Evolutionary conservation across 2,797 vertebrate species (phyloP).

Genomic region (Cheirogaleus major): DNA sequence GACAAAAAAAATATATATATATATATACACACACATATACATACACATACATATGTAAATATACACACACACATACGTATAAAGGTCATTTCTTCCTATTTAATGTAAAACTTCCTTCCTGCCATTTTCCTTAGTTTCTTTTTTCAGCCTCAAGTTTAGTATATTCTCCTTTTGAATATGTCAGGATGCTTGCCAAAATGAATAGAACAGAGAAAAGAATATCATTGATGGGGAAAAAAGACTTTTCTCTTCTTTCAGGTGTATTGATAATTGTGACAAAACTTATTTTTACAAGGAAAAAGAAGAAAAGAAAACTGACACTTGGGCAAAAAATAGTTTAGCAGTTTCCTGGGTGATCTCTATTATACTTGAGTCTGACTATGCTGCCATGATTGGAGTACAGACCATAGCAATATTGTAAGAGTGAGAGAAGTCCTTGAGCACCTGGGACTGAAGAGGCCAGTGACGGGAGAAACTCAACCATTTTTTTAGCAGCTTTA

Average conservation of each 20-base stretch:
- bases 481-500: background rate
- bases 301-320: slow-evolving; percentile 29
- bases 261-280: slow-evolving; percentile 45
- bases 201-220: slow-evolving; percentile 35
- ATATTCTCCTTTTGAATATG: slow-evolving; percentile 30
- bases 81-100: slow-evolving; percentile 19
- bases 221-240: background rate
- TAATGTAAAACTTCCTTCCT: slow-evolving; percentile 19
- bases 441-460: background rate
- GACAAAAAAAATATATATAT: background rate
- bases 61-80: background rate
- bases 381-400: background rate
- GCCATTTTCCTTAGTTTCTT: slow-evolving; percentile 39
- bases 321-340: background rate
- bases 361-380: background rate
- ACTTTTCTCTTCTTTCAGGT: slow-evolving; percentile 34
- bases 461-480: background rate
- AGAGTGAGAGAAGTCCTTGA: background rate
- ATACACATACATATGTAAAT: too few species aligned
- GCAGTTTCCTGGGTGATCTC: background rate
- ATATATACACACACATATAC: too few species aligned
- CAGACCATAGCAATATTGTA: background rate
- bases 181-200: slow-evolving; percentile 51
- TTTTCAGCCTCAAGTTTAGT: slow-evolving; percentile 22
- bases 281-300: slow-evolving; percentile 28